Evolutionary conservation across 2,797 vertebrate species (phyloP), one percentile per base, ranked within the genome.

Genomic region (Etheostoma nigrum): DNA sequence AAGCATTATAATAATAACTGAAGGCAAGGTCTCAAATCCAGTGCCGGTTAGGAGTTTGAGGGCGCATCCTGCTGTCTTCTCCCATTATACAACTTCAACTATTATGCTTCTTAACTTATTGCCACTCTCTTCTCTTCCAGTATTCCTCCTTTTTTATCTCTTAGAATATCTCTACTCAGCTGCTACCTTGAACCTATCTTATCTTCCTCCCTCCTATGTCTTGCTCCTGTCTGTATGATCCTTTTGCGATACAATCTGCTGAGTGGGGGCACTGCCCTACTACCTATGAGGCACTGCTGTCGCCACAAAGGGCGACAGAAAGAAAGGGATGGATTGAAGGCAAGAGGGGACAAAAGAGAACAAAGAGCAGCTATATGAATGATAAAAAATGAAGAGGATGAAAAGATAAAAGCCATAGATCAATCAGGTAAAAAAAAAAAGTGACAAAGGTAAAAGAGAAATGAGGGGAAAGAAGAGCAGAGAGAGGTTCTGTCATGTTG

Each of bases 401-500:
- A 83, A 81, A 84, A 66, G 75, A 88, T 85, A 52, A 83, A 87
- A 74, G 79, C 48, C 11, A 60, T 7, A 73, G 82, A 91, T 89
- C 65, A 86, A 86, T 79, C 70, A 72, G 84, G 86, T 72, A 79
- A 76, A 72, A 83, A 27, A 25, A 25, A 62, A 76, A 71, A 52
- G 66, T 21, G 65, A 78, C 65, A 63, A 73, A 77, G 81, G 82
- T 81, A 78, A 85, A 88, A 84, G 80, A 78, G 65, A 72, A 77
- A 72, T 30, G 70, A 67, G 49, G 51, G 65, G 47, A 77, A 68
- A 74, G 36, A 64, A 54, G 72, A 79, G 84, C 72, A 87, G 61
- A 81, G 77, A 72, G 83, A 61, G 72, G 76, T 74, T 88, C 83
- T 86, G 80, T 92, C 89, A 92, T 90, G 88, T 83, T 76, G 76